Evolutionary conservation across 2,113 vertebrate genomes (phyloP).

Genomic region (Vidua macroura): DNA sequence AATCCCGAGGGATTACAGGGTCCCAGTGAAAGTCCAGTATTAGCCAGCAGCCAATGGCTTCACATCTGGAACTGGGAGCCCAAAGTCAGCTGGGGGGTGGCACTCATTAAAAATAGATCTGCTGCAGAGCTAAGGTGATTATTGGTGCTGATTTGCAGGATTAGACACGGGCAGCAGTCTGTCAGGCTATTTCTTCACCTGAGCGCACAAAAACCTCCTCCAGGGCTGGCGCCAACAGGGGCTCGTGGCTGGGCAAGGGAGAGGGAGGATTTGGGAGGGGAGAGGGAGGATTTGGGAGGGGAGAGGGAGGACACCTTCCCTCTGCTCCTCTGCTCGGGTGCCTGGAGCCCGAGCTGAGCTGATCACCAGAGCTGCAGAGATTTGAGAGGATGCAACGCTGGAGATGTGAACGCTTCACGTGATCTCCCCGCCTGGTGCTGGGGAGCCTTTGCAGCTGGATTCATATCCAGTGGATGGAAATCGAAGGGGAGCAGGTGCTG

Average conservation of each 20-base stretch:
- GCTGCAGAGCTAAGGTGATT: slow-evolving; percentile 55
- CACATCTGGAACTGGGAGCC: neutral
- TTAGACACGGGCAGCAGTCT: slow-evolving; percentile 42
- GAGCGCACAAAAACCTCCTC: neutral
- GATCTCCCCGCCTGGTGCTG: neutral
- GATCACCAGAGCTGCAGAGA: neutral
- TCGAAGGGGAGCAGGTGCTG: neutral
- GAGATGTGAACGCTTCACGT: neutral
- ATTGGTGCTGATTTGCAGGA: slow-evolving; percentile 43
- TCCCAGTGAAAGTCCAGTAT: slow-evolving; percentile 13
- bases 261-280: neutral
- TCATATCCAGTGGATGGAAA: neutral
- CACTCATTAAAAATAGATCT: slow-evolving; percentile 60
- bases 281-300: neutral
- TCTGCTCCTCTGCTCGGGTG: neutral
- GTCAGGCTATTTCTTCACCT: slow-evolving; percentile 33
- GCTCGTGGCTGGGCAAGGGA: neutral
- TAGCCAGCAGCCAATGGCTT: slow-evolving; percentile 39
- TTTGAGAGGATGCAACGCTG: neutral
- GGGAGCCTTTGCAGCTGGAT: neutral
- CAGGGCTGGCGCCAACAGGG: neutral
- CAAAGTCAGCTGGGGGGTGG: slow-evolving; percentile 6
- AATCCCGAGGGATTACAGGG: slow-evolving; percentile 11
- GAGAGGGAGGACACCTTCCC: neutral
- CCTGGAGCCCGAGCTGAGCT: neutral